Evolutionary conservation across 2,797 vertebrate genomes (phyloP).

Genomic region (Momotus momota): DNA sequence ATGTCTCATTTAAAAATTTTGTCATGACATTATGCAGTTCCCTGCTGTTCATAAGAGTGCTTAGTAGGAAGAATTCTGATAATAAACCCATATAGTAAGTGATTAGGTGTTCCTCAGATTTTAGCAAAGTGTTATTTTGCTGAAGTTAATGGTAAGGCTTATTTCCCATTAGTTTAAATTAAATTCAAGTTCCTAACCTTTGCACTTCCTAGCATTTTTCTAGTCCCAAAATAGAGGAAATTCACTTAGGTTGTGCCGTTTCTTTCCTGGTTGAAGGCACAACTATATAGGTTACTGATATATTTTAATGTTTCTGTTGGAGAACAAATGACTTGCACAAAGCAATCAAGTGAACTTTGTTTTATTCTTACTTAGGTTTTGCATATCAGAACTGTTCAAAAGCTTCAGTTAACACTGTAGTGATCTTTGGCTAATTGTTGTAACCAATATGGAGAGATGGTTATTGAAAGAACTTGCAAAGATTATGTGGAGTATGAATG

Average conservation of each 20-base stretch:
- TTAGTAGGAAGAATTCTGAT: not conserved
- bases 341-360: not conserved
- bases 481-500: not conserved
- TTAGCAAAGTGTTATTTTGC: not conserved
- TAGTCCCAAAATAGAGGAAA: not conserved
- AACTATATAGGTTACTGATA: not conserved
- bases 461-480: not conserved
- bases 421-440: not conserved
- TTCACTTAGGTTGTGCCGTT: not conserved
- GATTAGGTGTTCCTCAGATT: not conserved
- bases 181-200: not conserved
- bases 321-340: not conserved
- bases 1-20: not conserved
- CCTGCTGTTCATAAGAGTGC: not conserved
- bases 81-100: not conserved
- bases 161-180: not conserved
- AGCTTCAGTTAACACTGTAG: not conserved
- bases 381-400: not conserved
- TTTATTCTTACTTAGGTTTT: not conserved
- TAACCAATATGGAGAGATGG: not conserved
- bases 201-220: not conserved
- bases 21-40: not conserved
- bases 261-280: not conserved
- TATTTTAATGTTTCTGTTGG: not conserved
- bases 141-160: not conserved